These are phyloP conservation scores for Leptosomus discolor DNA, from an alignment of 2,113 vertebrate genomes.

Conservation along the genomic window DNA sequence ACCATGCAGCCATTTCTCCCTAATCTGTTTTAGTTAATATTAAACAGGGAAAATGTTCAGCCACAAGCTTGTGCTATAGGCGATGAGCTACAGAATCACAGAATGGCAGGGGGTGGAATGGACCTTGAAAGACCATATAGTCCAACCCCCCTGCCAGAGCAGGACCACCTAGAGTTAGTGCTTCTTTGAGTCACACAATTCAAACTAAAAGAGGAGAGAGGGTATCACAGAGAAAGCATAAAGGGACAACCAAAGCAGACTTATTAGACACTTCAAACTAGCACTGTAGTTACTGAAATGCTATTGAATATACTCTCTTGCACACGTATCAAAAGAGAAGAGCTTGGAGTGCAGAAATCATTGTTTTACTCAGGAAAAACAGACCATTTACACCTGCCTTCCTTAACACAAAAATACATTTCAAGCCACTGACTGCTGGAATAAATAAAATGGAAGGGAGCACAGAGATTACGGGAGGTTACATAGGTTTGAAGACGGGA, in stretches of 20 bases:
- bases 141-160: too few relatives aligned
- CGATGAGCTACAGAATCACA: too few relatives aligned
- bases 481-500: not conserved
- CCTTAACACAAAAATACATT: not conserved
- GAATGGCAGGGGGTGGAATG: too few relatives aligned
- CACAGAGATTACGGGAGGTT: not conserved
- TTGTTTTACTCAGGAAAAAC: not conserved
- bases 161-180: too few relatives aligned
- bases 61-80: not conserved
- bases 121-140: too few relatives aligned
- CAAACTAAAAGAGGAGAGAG: not conserved
- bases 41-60: not conserved
- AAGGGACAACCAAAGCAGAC: not conserved
- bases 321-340: not conserved
- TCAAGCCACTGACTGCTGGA: not conserved
- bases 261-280: not conserved
- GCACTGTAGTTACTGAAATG: not conserved
- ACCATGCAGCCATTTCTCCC: not conserved
- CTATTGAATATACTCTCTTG: not conserved
- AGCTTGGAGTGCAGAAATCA: not conserved
- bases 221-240: not conserved
- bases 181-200: not conserved
- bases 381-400: not conserved
- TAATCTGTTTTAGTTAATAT: not conserved
- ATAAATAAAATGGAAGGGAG: not conserved